phyloP scores from a whole-genome alignment of 2,888 invertebrate genomes.

The Falcaria lacertinaria region DNA sequence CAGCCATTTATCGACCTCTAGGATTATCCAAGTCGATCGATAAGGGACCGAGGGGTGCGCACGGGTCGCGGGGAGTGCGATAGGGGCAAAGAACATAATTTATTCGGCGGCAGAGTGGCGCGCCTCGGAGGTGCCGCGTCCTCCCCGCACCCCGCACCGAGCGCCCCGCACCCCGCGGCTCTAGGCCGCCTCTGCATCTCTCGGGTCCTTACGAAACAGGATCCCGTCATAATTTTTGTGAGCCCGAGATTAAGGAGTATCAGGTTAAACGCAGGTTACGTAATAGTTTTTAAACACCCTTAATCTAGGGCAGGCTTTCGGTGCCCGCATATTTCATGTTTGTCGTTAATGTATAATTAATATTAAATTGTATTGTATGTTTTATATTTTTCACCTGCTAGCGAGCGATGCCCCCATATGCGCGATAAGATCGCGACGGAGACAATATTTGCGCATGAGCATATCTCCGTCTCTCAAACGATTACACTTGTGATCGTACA shows the following conservation, averaged over 20 bases:
- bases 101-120: slow-evolving; percentile 78
- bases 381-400: slow-evolving; percentile 28
- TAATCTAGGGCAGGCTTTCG: slow-evolving; percentile 45
- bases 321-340: slow-evolving; percentile 12
- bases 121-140: slow-evolving; percentile 62
- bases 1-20: slow-evolving; percentile 61
- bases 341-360: slow-evolving; percentile 9
- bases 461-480: slow-evolving; percentile 22
- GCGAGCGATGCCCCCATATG: slow-evolving; percentile 19
- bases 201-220: slow-evolving; percentile 47
- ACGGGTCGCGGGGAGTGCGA: slow-evolving; percentile 33
- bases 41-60: slow-evolving; percentile 44
- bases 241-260: slow-evolving; percentile 59
- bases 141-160: slow-evolving; percentile 32
- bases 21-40: slow-evolving; percentile 72
- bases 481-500: slow-evolving; percentile 17
- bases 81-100: slow-evolving; percentile 63
- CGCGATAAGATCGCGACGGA: slow-evolving; percentile 27
- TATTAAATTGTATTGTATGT: neutral
- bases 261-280: slow-evolving; percentile 71
- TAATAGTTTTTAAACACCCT: slow-evolving; percentile 72
- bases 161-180: slow-evolving; percentile 33
- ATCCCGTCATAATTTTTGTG: slow-evolving; percentile 61
- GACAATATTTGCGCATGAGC: slow-evolving; percentile 38
- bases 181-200: slow-evolving; percentile 26